Evolutionary conservation across 2,797 vertebrate species (phyloP).

Genomic region (Poliocrania exsul): DNA sequence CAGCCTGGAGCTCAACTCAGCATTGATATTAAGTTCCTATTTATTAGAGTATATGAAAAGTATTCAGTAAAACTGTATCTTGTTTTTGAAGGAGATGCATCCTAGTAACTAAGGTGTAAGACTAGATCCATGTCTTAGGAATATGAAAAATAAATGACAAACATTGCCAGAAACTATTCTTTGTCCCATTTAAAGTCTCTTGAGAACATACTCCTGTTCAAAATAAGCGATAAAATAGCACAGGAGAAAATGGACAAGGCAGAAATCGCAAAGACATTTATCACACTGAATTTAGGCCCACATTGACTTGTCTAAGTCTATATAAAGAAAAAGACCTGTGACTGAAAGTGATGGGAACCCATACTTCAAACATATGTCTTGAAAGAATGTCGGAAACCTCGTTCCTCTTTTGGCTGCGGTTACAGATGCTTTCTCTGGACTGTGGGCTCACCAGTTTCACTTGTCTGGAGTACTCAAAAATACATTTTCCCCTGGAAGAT

Average conservation of each 20-base stretch:
- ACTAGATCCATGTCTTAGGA: not conserved
- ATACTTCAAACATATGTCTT: conserved; percentile 7
- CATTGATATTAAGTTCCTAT: conserved; percentile 45
- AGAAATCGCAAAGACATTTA: not conserved
- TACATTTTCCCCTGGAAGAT: conserved; percentile 5
- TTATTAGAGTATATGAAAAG: not conserved
- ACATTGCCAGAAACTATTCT: not conserved
- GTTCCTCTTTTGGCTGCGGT: conserved; percentile 42
- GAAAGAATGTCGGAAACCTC: not conserved
- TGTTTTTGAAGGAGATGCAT: not conserved
- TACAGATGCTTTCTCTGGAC: conserved; percentile 41
- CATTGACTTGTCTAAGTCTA: not conserved
- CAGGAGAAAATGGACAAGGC: not conserved
- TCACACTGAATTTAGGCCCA: not conserved
- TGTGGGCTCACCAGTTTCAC: not conserved
- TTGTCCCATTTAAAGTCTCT: not conserved
- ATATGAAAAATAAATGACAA: not conserved
- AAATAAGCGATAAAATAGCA: not conserved
- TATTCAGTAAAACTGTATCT: not conserved
- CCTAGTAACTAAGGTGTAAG: not conserved
- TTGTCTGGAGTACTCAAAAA: conserved; percentile 11
- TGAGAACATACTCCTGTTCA: not conserved
- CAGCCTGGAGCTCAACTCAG: conserved; percentile 14
- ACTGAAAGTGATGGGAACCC: not conserved
- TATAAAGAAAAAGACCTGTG: conserved; percentile 35